These are phyloP conservation scores for Nymphalis polychloros DNA, from an alignment of 2,888 invertebrate genomes.

Conservation along the genomic window DNA sequence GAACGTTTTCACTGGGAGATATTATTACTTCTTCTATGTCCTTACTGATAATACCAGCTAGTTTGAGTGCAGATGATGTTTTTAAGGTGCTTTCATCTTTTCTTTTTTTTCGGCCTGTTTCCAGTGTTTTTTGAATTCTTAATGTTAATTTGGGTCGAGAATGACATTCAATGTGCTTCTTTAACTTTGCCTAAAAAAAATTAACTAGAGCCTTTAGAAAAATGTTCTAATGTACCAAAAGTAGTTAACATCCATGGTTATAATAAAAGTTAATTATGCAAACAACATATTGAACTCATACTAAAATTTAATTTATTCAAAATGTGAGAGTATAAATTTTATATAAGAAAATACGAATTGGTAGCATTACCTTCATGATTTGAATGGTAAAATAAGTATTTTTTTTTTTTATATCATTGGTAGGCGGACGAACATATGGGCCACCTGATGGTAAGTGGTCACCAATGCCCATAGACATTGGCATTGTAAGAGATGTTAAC, in stretches of 20 bases:
- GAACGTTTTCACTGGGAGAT: not conserved
- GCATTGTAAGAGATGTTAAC: no score
- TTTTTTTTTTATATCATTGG: no score
- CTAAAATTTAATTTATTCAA: no score
- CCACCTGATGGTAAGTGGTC: no score
- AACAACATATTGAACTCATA: no score
- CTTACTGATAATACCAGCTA: slow-evolving; percentile 50
- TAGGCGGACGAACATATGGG: no score
- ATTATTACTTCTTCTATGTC: slow-evolving; percentile 21
- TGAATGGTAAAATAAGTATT: not conserved
- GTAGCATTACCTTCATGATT: not conserved
- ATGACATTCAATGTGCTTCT: slow-evolving; percentile 56
- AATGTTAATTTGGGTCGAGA: slow-evolving; percentile 37
- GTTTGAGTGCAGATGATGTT: slow-evolving; percentile 16
- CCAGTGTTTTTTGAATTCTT: slow-evolving; percentile 47
- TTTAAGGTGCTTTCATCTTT: slow-evolving; percentile 46
- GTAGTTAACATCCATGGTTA: no score
- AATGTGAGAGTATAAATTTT: not conserved
- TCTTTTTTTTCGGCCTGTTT: slow-evolving; percentile 60
- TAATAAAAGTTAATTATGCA: no score
- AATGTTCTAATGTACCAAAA: not conserved
- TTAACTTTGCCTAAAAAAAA: slow-evolving; percentile 55
- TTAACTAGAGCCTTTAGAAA: not conserved
- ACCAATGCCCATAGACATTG: no score
- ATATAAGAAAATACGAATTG: not conserved